Evolutionary conservation across 1,140 invertebrate species (phyloP), one percentile per base, ranked within the genome.

Genomic region (Whitmania pigra): DNA sequence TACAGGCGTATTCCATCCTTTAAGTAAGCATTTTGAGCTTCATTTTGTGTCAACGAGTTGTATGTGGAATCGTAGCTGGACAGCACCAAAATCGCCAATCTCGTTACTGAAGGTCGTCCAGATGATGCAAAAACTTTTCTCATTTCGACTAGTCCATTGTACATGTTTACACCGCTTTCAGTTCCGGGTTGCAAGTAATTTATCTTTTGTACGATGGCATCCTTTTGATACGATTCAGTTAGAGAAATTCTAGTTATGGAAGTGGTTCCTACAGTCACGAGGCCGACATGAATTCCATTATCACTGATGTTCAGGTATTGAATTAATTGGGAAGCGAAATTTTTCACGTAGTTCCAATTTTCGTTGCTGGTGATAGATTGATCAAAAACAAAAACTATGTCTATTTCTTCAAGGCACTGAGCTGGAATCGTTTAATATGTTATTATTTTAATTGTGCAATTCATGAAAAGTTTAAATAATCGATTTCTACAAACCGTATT

Each of bases 71-170:
- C 49, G 0, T 13, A 13, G 29, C 15, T 70, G 29, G 69, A 36
- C 0, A 79, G 80, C 22, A 81, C 75, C 9, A 81, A 72, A 31
- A 81, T 72, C 13, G 78, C 76, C n/a, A 74, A 76, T 69, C 80
- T 79, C 25, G 78, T 77, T n/a, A 77, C 79, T 67, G 76, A 72
- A 17, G 73, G 73, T 72, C 80, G 73, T 57, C 78, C 79, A 13
- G 69, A 25, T 4, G 15, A n/a, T 36, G 27, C 20, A 25, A 49
- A 53, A 29, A 49, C 25, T 13, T 27, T 49, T 15, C 69, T 36
- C 69, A 53, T 70, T 49, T 22, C 17, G 40, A 27, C 18, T 7
- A 70, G 69, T 27, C 69, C 69, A 25, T 36, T 49, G 69, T 70
- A 70, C 13, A 53, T 53, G 69, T 53, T 70, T 3, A 49, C 53